phyloP scores from a whole-genome alignment of 64 coral and sea anemone genomes.

The Dendronephthya gigantea region DNA sequence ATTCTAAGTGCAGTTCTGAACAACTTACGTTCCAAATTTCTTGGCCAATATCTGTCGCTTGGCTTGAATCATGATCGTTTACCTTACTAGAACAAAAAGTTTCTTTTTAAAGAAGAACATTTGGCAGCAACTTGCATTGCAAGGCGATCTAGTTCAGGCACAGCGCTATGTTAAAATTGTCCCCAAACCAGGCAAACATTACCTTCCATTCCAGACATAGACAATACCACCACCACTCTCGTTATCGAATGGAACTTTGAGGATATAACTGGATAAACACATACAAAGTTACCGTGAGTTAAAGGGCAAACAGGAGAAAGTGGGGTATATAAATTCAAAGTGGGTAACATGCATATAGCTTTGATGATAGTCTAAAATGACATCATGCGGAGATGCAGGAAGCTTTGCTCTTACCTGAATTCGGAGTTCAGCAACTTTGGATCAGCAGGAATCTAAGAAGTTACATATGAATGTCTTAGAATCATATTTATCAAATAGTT shows the following conservation, averaged over 20 bases:
- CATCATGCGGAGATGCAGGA: neutral
- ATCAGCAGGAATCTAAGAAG: constrained; percentile 65
- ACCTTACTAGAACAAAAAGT: constrained; percentile 59
- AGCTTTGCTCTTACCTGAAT: constrained; percentile 45
- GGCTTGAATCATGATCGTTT: constrained; percentile 63
- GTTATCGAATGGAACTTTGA: constrained; percentile 98
- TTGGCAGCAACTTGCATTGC: too few species aligned
- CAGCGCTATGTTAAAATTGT: neutral
- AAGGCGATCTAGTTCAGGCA: neutral
- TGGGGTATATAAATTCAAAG: too few species aligned
- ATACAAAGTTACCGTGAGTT: neutral
- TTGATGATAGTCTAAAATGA: too few species aligned
- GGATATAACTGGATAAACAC: constrained; percentile 53
- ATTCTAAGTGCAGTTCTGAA: too few species aligned
- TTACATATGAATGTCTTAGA: too few species aligned
- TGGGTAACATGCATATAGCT: too few species aligned
- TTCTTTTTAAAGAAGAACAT: too few species aligned
- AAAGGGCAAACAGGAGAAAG: neutral
- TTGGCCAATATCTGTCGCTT: constrained; percentile 86
- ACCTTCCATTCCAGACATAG: constrained; percentile 97
- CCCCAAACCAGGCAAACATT: neutral
- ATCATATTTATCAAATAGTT: too few species aligned
- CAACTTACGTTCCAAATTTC: constrained; percentile 99
- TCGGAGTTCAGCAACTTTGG: constrained; percentile 71
- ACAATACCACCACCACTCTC: constrained; percentile 89